Percentiles rank a stretch among this genome's conserved stretches.
These are phyloP conservation scores for Eidolon helvum DNA, from an alignment of 2,113 vertebrate genomes.

Conservation along the genomic window DNA sequence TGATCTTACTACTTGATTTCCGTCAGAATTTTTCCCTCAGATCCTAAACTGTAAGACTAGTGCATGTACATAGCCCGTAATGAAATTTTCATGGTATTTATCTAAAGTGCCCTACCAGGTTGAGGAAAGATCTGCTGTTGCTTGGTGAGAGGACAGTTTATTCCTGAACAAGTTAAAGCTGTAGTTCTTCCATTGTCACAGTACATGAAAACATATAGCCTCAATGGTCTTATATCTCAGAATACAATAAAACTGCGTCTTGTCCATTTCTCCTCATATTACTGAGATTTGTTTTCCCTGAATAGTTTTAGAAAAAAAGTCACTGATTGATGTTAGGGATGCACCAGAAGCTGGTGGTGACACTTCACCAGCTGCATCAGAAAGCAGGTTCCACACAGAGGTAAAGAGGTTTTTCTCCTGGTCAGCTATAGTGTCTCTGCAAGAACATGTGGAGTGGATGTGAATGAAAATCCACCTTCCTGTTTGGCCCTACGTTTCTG, in stretches of 20 bases:
- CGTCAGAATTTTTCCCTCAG: conserved; percentile 12
- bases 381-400: neutral
- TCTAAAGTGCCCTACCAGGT: neutral
- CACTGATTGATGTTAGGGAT: neutral
- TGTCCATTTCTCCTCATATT: neutral
- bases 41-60: neutral
- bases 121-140: neutral
- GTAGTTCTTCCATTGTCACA: neutral
- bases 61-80: neutral
- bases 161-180: conserved; percentile 26
- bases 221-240: neutral
- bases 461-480: neutral
- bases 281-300: neutral
- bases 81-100: neutral
- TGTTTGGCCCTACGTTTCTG: neutral
- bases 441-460: neutral
- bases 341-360: neutral
- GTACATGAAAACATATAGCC: neutral
- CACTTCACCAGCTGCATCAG: neutral
- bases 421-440: neutral
- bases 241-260: neutral
- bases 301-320: neutral
- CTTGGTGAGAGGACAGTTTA: neutral
- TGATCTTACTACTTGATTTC: neutral
- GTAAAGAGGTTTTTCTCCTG: neutral